A percentile compares a stretch with the other conserved stretches of the same genome.
Conservation (phyloP, 2,113 vertebrate genomes). For the Prunella fulvescens region DNA sequence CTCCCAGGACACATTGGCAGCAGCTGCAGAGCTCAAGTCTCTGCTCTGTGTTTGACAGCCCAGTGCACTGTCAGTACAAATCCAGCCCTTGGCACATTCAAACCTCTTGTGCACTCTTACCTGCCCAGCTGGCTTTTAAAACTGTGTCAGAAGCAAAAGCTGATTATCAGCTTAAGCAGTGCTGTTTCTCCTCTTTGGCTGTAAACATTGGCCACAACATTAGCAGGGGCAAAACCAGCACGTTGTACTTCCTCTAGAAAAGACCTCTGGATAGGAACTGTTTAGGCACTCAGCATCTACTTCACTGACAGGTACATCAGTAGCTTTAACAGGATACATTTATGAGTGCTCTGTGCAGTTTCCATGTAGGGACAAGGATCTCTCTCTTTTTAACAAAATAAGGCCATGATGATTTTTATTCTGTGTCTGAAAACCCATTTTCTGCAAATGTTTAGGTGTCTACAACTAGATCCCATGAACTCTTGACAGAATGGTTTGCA, state of each 20-base stretch:
- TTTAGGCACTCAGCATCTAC: neutral
- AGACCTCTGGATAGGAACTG: neutral
- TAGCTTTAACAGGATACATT: neutral
- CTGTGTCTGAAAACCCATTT: neutral
- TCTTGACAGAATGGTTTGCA: neutral
- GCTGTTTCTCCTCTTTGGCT: neutral
- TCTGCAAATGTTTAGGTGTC: neutral
- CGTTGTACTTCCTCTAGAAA: neutral
- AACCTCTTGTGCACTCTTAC: neutral
- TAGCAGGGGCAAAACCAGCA: neutral
- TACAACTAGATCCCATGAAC: neutral
- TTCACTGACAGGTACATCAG: neutral
- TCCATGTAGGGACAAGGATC: neutral
- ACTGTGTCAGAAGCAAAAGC: conserved; percentile 10
- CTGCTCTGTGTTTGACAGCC: neutral
- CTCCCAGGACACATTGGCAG: neutral
- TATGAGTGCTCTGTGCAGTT: neutral
- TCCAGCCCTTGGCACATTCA: neutral
- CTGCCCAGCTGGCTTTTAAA: neutral
- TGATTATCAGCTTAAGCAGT: conserved; percentile 12
- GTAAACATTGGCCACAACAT: neutral
- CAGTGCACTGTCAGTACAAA: neutral
- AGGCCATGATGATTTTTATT: neutral
- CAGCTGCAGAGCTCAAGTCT: neutral
- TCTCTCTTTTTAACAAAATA: neutral